These are phyloP conservation scores for Corticium candelabrum DNA, from an alignment of 37 sponge, comb jelly and placozoan species.

Conservation along the genomic window DNA sequence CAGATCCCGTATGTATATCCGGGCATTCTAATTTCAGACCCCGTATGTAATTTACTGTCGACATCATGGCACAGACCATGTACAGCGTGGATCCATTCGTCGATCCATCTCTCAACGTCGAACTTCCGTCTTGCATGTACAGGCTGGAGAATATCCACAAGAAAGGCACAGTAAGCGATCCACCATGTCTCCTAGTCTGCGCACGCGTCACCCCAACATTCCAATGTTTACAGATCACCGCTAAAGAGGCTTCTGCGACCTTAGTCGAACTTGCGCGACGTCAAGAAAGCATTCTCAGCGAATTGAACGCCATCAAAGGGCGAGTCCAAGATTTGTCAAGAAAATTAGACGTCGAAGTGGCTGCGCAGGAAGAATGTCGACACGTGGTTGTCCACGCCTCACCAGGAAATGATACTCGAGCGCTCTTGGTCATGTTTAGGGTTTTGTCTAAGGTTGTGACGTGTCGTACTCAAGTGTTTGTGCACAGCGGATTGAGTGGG, in stretches of 20 bases:
- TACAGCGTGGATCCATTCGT: background rate
- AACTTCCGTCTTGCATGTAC: background rate
- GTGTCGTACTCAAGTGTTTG: too few relatives aligned
- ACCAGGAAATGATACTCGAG: background rate
- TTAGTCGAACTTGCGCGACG: background rate
- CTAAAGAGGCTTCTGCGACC: background rate
- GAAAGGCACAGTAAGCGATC: too few relatives aligned
- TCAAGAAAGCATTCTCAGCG: background rate
- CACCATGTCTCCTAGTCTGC: too few relatives aligned
- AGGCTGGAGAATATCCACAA: background rate
- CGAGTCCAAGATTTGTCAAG: background rate
- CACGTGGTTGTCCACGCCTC: background rate
- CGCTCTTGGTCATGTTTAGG: background rate
- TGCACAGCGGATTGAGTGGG: too few relatives aligned
- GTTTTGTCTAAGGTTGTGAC: too few relatives aligned
- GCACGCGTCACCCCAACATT: too few relatives aligned
- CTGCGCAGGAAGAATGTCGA: background rate
- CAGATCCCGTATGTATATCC: too few relatives aligned
- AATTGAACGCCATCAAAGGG: background rate
- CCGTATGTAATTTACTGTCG: too few relatives aligned
- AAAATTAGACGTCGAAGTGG: background rate
- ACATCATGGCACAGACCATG: too few relatives aligned
- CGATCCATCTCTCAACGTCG: background rate
- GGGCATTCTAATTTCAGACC: too few relatives aligned
- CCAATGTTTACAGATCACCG: background rate